Conservation (phyloP, 2,888 invertebrate genomes). For the Scelioninae gen. 1 region DNA sequence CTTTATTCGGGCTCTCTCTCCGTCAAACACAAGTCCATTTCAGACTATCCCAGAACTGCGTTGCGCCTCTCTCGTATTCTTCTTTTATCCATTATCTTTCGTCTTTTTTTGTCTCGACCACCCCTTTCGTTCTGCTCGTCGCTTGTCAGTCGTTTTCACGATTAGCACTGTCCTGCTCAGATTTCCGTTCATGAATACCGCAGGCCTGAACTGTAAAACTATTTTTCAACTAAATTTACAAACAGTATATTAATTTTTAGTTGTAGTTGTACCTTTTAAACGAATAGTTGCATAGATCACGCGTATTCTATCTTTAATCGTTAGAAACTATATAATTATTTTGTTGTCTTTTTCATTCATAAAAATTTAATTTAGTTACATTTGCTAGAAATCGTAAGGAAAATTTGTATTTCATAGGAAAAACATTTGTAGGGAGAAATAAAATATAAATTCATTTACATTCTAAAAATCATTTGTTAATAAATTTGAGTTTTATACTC, state of each 20-base stretch:
- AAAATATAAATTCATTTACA: too few species aligned
- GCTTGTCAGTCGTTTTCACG: conserved; percentile 78
- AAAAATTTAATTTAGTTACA: too few species aligned
- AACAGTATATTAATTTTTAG: conserved; percentile 34
- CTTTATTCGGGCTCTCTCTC: conserved; percentile 58
- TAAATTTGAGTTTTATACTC: too few species aligned
- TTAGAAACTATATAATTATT: too few species aligned
- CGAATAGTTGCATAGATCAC: too few species aligned
- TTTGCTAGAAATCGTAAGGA: too few species aligned
- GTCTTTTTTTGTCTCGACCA: conserved; percentile 64
- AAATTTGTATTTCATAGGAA: too few species aligned
- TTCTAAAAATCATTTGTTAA: too few species aligned
- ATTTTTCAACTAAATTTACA: conserved; percentile 36
- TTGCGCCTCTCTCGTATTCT: conserved; percentile 46
- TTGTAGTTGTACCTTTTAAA: conserved; percentile 22
- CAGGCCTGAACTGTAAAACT: conserved; percentile 60
- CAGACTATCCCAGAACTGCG: conserved; percentile 60
- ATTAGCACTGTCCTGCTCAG: conserved; percentile 81
- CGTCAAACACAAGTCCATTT: conserved; percentile 63
- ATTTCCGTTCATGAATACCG: conserved; percentile 81
- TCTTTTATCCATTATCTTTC: conserved; percentile 45
- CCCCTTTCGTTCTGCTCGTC: conserved; percentile 64
- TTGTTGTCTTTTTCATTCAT: too few species aligned
- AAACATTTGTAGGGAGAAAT: too few species aligned
- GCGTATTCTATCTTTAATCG: too few species aligned